Conservation (phyloP, 2,113 vertebrate species). For the Plecotus auritus region DNA sequence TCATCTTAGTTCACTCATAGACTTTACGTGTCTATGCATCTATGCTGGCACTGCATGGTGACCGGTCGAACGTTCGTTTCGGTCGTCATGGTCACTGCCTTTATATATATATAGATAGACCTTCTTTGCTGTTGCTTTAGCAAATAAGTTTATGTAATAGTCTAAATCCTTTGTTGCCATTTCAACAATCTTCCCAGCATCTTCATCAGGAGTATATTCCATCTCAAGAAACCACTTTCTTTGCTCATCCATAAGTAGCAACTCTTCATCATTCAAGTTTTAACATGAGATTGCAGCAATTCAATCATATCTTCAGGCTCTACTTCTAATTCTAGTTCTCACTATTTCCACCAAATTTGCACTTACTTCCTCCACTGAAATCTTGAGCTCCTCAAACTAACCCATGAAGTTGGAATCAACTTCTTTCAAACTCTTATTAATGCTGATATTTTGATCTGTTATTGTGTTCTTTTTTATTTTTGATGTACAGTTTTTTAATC, state of each 20-base stretch:
- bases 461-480: neutral
- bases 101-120: neutral
- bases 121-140: neutral
- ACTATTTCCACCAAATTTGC: neutral
- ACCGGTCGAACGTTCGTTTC: no score
- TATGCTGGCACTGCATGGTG: no score
- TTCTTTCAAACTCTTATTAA: neutral
- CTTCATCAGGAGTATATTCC: neutral
- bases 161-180: neutral
- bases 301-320: neutral
- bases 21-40: no score
- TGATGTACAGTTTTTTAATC: no score
- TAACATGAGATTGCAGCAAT: neutral
- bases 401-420: neutral
- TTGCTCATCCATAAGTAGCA: neutral
- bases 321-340: neutral
- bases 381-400: neutral
- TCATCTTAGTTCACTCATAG: no score
- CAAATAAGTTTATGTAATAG: neutral
- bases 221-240: neutral
- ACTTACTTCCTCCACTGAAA: neutral
- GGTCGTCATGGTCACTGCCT: no score
- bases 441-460: neutral
- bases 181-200: neutral
- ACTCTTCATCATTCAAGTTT: neutral